A percentile compares a stretch with the other conserved stretches of the same genome.
Conservation (phyloP, 1,140 invertebrate genomes). For the Saccostrea glomerata region DNA sequence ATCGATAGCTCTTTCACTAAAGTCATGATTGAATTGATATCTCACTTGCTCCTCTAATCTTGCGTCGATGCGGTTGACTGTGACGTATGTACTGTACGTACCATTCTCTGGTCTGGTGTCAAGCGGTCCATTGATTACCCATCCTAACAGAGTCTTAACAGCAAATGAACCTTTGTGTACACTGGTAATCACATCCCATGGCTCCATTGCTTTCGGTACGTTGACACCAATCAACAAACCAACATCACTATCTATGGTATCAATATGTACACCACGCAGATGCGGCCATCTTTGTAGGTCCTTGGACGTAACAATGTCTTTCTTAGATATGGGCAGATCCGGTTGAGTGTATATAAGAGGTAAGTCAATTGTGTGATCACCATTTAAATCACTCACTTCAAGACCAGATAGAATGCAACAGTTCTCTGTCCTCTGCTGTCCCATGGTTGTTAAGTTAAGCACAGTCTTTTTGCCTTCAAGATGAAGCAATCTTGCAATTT, state of each 20-base stretch:
- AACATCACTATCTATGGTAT: constrained; percentile 41
- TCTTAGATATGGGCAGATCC: constrained; percentile 1
- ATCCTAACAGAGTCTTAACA: constrained; percentile 41
- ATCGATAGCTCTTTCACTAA: constrained; percentile 41
- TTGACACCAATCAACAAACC: constrained; percentile 50
- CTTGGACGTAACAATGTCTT: neutral
- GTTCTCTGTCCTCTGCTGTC: neutral
- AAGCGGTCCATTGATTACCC: constrained; percentile 44
- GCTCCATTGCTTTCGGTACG: constrained; percentile 44
- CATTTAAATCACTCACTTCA: constrained; percentile 40
- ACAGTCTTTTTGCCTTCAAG: constrained; percentile 38
- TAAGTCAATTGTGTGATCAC: constrained; percentile 30
- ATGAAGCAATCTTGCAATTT: constrained; percentile 16
- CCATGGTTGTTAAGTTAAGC: constrained; percentile 40
- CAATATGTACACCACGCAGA: constrained; percentile 33
- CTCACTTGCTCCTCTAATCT: constrained; percentile 27
- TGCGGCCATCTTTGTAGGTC: constrained; percentile 38
- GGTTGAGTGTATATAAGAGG: neutral
- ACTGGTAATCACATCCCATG: constrained; percentile 41
- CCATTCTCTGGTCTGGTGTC: neutral
- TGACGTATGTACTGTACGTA: neutral
- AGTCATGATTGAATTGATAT: constrained; percentile 41
- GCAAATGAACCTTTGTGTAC: constrained; percentile 30
- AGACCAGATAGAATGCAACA: constrained; percentile 22
- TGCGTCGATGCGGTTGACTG: constrained; percentile 29